Evolutionary conservation across 2,888 invertebrate genomes (phyloP).

Genomic region (Hydraecia micacea): DNA sequence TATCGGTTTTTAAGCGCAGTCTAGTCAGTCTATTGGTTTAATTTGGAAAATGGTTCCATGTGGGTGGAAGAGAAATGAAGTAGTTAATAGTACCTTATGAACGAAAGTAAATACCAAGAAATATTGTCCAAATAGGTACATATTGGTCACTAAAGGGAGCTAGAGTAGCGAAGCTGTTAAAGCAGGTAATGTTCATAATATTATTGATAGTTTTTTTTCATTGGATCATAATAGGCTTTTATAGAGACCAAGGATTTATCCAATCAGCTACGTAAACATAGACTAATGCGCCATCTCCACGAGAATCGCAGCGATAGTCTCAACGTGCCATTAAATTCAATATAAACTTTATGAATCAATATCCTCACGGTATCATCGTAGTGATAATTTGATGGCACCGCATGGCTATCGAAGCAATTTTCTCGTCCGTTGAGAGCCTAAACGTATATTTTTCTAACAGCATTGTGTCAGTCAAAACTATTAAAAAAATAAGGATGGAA

Average conservation of each 20-base stretch:
- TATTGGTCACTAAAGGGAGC: background rate
- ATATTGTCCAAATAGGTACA: background rate
- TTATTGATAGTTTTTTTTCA: too few relatives aligned
- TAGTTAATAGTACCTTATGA: background rate
- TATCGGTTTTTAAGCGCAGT: background rate
- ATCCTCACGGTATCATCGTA: background rate
- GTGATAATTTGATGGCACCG: background rate
- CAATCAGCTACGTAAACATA: background rate
- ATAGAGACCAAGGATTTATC: background rate
- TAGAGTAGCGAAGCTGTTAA: too few relatives aligned
- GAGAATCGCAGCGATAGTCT: background rate
- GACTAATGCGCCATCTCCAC: background rate
- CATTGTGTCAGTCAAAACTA: background rate
- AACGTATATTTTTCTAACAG: too few relatives aligned
- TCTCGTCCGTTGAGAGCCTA: too few relatives aligned
- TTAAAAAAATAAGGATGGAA: background rate
- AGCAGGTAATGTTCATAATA: too few relatives aligned
- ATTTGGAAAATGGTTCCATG: background rate
- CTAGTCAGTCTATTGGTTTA: background rate
- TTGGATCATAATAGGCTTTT: too few relatives aligned
- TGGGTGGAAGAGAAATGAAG: background rate
- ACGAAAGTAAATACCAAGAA: background rate
- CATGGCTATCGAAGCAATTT: background rate
- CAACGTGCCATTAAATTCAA: background rate
- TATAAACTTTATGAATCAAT: background rate